Evolutionary conservation across 2,888 invertebrate genomes (phyloP).

Genomic region (Pollenia amentaria): DNA sequence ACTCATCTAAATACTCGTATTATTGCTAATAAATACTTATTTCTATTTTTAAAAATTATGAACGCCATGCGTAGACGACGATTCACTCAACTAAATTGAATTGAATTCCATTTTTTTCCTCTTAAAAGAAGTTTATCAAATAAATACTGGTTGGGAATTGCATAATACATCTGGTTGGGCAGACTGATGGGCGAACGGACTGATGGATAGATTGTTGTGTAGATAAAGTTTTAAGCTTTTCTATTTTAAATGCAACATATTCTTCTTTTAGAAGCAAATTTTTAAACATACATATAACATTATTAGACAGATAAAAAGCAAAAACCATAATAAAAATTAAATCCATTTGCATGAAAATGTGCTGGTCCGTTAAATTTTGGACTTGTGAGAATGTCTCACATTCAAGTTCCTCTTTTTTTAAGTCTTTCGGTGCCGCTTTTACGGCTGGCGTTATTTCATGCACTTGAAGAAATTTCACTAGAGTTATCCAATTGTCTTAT

Average conservation of each 20-base stretch:
- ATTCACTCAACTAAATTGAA: slow-evolving; percentile 56
- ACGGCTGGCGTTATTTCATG: slow-evolving; percentile 31
- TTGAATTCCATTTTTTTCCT: slow-evolving; percentile 32
- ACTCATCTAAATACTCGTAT: slow-evolving; percentile 16
- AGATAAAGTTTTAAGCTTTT: slow-evolving; percentile 33
- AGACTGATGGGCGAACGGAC: slow-evolving; percentile 30
- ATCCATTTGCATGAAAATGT: slow-evolving; percentile 44
- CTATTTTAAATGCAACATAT: slow-evolving; percentile 26
- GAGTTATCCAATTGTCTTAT: too few relatives aligned
- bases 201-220: slow-evolving; percentile 57
- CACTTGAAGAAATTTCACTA: slow-evolving; percentile 24
- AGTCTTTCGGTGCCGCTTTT: slow-evolving; percentile 1
- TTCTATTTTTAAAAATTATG: background rate
- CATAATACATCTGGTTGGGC: slow-evolving; percentile 41
- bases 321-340: background rate
- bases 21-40: background rate
- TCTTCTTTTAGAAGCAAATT: slow-evolving; percentile 46
- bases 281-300: slow-evolving; percentile 9
- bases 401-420: slow-evolving; percentile 10
- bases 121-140: slow-evolving; percentile 37
- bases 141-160: slow-evolving; percentile 60
- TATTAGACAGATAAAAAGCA: slow-evolving; percentile 22
- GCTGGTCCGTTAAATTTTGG: slow-evolving; percentile 55
- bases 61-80: slow-evolving; percentile 29
- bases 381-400: slow-evolving; percentile 46